A percentile compares a stretch with the other conserved stretches of the same genome.
phyloP scores from a whole-genome alignment of 2,797 vertebrate genomes.

The Artibeus lituratus region DNA sequence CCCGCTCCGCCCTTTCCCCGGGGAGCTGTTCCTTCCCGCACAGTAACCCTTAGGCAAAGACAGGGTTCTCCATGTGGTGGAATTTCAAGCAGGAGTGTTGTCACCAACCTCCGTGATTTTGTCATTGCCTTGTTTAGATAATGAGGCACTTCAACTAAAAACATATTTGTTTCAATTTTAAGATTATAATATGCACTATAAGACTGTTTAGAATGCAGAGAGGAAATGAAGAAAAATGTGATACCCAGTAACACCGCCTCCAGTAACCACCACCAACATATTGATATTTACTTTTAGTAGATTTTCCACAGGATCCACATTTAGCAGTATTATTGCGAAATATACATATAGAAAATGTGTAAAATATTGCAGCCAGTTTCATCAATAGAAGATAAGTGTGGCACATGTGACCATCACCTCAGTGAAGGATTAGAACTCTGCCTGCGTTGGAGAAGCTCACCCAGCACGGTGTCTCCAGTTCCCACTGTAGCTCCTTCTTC shows the following conservation, averaged over 20 bases:
- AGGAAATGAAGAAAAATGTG: neutral
- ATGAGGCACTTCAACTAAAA: neutral
- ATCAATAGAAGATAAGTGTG: neutral
- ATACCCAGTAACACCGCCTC: neutral
- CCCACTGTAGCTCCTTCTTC: neutral
- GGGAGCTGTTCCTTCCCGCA: neutral
- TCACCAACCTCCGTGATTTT: neutral
- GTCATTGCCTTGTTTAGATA: neutral
- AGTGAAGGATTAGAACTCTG: neutral
- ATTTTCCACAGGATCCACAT: neutral
- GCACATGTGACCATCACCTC: neutral
- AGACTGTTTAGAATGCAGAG: neutral
- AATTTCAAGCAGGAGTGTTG: neutral
- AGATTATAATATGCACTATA: neutral
- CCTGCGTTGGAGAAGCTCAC: neutral
- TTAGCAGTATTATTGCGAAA: neutral
- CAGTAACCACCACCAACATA: neutral
- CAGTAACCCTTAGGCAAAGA: neutral
- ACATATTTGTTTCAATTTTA: neutral
- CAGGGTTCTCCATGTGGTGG: neutral
- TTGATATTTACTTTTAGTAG: neutral
- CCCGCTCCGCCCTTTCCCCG: fast-evolving
- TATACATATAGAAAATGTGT: neutral
- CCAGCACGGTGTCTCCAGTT: neutral
- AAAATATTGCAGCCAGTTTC: neutral